phyloP scores from a whole-genome alignment of 2,888 invertebrate genomes.

The Drosophila silvestris region DNA sequence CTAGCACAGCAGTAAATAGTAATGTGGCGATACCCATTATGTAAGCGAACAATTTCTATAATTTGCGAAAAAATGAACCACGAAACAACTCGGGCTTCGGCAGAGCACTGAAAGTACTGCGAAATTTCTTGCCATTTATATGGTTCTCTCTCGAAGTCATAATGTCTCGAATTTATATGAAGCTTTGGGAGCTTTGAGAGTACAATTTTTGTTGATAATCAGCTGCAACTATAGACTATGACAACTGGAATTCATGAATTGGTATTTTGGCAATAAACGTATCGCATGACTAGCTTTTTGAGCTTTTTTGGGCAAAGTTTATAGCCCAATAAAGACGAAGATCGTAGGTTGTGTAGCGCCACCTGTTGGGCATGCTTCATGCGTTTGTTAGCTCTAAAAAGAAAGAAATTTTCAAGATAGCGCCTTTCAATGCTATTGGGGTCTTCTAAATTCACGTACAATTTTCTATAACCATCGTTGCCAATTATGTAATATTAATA shows the following conservation, averaged over 20 bases:
- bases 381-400: background rate
- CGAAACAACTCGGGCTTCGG: background rate
- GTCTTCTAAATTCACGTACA: background rate
- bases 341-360: background rate
- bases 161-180: slow-evolving; percentile 1
- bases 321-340: background rate
- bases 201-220: background rate
- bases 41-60: background rate
- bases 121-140: background rate
- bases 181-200: background rate
- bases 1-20: slow-evolving; percentile 4
- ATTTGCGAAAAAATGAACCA: rapidly evolving
- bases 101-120: background rate
- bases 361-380: background rate
- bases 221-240: background rate
- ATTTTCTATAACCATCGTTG: background rate
- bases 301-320: background rate
- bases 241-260: background rate
- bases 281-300: background rate
- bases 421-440: background rate
- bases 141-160: background rate
- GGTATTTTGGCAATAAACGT: background rate
- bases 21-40: slow-evolving; percentile 5
- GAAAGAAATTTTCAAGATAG: background rate
- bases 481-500: background rate